Percentiles rank a stretch among this genome's conserved stretches.
Evolutionary conservation across 2,113 vertebrate genomes (phyloP).

Genomic region (Zosterops pallidus): DNA sequence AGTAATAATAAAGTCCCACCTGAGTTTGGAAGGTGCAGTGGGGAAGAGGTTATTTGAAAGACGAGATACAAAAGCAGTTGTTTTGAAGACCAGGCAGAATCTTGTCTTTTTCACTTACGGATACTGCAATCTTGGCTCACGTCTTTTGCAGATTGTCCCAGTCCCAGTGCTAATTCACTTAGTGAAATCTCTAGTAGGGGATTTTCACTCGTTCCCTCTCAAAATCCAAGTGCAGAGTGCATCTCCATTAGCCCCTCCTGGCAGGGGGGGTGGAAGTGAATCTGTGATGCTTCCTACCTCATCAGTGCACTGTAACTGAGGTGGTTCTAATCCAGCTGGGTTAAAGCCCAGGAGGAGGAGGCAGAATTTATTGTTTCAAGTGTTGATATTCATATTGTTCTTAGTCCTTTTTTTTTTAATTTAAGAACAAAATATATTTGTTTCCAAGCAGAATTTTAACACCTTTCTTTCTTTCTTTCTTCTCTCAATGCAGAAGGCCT

Average conservation of each 20-base stretch:
- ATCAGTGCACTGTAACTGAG: background rate
- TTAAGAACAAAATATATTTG: background rate
- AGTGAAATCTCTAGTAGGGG: background rate
- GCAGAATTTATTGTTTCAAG: background rate
- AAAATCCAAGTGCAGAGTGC: background rate
- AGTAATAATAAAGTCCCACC: background rate
- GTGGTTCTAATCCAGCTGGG: background rate
- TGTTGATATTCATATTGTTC: background rate
- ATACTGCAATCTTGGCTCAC: background rate
- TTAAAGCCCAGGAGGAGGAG: background rate
- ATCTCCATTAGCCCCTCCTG: background rate
- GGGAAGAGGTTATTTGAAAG: background rate
- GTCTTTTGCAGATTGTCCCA: background rate
- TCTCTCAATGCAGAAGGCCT: conserved; percentile 79
- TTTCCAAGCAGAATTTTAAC: background rate
- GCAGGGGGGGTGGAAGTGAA: background rate
- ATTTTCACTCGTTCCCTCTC: background rate
- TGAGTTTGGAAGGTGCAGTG: background rate
- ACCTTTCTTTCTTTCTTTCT: background rate
- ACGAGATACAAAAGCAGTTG: background rate
- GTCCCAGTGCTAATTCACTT: background rate
- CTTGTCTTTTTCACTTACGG: background rate
- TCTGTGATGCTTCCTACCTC: background rate
- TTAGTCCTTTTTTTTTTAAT: background rate
- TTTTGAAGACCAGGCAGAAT: background rate